Percentiles rank a stretch among this genome's conserved stretches.
Conservation (phyloP, 2,113 vertebrate species). For the Trachemys scripta region DNA sequence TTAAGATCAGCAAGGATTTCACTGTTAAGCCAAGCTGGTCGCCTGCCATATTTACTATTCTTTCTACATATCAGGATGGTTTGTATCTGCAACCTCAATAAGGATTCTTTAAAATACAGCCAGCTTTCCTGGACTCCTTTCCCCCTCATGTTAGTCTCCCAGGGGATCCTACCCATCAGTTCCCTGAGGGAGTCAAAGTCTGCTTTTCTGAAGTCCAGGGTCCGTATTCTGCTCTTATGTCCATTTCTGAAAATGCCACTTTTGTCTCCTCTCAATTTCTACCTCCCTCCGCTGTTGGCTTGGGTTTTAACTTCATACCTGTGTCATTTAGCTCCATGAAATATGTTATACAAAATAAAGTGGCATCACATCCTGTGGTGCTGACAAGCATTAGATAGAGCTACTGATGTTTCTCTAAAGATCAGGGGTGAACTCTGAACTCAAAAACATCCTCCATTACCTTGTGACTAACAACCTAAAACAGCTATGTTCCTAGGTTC, state of each 20-base stretch:
- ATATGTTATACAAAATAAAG: background rate
- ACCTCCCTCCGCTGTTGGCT: background rate
- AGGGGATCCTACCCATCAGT: too few relatives aligned
- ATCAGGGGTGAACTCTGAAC: background rate
- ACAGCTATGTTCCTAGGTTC: too few relatives aligned
- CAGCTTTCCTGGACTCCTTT: too few relatives aligned
- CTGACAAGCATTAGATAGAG: background rate
- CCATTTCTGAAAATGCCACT: background rate
- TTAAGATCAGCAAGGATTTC: too few relatives aligned
- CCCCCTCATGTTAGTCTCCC: too few relatives aligned
- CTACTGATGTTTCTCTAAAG: background rate
- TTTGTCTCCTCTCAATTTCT: background rate
- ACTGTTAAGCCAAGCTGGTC: too few relatives aligned
- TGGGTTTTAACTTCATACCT: background rate
- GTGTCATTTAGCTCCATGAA: background rate
- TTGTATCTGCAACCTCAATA: too few relatives aligned
- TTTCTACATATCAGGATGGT: too few relatives aligned
- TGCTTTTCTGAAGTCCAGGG: too few relatives aligned
- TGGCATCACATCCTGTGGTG: background rate
- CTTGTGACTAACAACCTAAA: background rate
- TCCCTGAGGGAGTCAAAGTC: too few relatives aligned
- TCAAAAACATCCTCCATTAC: background rate
- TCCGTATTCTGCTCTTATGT: background rate
- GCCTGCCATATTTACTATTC: too few relatives aligned
- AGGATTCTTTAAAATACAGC: too few relatives aligned